A percentile compares a stretch with the other conserved stretches of the same genome.
These are phyloP conservation scores for Fragum fragum DNA, from an alignment of 2,888 invertebrate genomes.

Conservation along the genomic window DNA sequence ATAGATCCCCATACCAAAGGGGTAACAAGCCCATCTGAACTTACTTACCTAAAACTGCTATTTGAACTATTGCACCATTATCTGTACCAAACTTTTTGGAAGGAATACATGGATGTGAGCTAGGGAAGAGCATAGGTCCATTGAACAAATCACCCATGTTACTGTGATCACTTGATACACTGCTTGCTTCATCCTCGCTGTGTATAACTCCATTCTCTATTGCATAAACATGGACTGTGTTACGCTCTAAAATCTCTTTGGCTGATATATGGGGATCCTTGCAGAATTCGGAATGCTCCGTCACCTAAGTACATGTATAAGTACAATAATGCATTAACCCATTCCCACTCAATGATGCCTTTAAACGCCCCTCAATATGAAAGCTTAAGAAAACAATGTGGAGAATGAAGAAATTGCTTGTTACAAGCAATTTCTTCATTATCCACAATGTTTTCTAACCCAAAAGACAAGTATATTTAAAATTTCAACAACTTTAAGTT, in stretches of 20 bases:
- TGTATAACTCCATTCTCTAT: slow-evolving; percentile 69
- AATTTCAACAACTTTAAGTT: too few relatives aligned
- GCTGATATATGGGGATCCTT: slow-evolving; percentile 66
- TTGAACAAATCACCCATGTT: slow-evolving; percentile 52
- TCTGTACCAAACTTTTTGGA: slow-evolving; percentile 75
- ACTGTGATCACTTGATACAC: slow-evolving; percentile 58
- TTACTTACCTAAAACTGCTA: slow-evolving; percentile 78
- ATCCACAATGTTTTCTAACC: too few relatives aligned
- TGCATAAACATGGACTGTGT: slow-evolving; percentile 52
- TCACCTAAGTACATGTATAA: slow-evolving; percentile 41
- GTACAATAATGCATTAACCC: too few relatives aligned
- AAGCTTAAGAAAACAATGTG: too few relatives aligned
- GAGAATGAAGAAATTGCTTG: too few relatives aligned
- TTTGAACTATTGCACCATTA: slow-evolving; percentile 81
- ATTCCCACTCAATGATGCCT: too few relatives aligned
- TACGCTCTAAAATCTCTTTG: slow-evolving; percentile 35
- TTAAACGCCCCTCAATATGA: too few relatives aligned
- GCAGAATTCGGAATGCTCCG: slow-evolving; percentile 58
- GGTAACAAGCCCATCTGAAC: too few relatives aligned
- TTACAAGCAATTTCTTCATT: too few relatives aligned
- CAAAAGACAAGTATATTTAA: too few relatives aligned
- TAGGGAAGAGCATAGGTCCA: slow-evolving; percentile 46
- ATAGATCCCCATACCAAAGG: too few relatives aligned
- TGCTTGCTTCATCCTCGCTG: slow-evolving; percentile 55
- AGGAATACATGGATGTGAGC: slow-evolving; percentile 60